Evolutionary conservation across 2,888 invertebrate species (phyloP).

Genomic region (Hylaea fasciaria): DNA sequence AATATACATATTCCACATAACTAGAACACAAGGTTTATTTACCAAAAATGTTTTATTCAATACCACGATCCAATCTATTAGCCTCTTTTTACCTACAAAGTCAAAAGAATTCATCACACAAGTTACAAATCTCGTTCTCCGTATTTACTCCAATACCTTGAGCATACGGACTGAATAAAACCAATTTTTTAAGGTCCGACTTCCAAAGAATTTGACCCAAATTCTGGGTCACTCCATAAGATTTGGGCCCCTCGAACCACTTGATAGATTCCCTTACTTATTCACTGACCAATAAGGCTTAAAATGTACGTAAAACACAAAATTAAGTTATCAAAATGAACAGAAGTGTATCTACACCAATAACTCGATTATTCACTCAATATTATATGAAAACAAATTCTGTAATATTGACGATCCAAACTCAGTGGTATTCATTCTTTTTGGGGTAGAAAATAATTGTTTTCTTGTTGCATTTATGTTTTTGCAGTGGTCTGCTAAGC

Average conservation of each 20-base stretch:
- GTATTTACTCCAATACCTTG: slow-evolving; percentile 53
- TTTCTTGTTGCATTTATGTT: too few relatives aligned
- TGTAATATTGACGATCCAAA: too few relatives aligned
- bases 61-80: too few relatives aligned
- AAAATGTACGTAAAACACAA: slow-evolving; percentile 70
- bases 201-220: slow-evolving; percentile 67
- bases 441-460: too few relatives aligned
- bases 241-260: slow-evolving; percentile 58
- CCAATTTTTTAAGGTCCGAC: slow-evolving; percentile 68
- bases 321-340: neutral
- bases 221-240: slow-evolving; percentile 64
- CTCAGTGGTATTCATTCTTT: too few relatives aligned
- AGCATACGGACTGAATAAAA: slow-evolving; percentile 65
- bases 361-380: too few relatives aligned
- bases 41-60: neutral
- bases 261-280: slow-evolving; percentile 70
- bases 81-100: slow-evolving; percentile 31
- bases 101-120: slow-evolving; percentile 35
- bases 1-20: too few relatives aligned
- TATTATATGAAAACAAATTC: too few relatives aligned
- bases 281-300: slow-evolving; percentile 72
- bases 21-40: too few relatives aligned
- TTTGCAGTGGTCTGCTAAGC: too few relatives aligned
- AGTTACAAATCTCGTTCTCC: slow-evolving; percentile 23
- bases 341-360: neutral